Conservation (phyloP, 2,797 vertebrate genomes). For the Poecilia wingei region DNA sequence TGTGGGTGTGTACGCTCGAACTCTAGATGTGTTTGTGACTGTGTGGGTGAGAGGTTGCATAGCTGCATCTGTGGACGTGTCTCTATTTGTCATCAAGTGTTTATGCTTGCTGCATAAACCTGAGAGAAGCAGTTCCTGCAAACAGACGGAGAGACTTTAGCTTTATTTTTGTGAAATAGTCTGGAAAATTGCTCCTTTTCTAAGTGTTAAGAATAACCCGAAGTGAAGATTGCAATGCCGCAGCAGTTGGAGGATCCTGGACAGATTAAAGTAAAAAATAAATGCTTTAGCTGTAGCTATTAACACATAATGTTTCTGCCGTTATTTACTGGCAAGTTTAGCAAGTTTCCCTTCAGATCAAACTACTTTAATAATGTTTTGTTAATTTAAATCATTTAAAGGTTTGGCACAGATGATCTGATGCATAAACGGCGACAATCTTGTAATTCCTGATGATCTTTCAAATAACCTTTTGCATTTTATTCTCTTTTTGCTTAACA, state of each 20-base stretch:
- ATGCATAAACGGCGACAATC: neutral
- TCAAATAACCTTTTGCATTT: neutral
- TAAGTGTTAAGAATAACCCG: neutral
- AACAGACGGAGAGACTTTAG: neutral
- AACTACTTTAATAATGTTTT: neutral
- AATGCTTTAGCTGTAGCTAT: neutral
- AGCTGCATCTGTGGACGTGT: conserved; percentile 45
- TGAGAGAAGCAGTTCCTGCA: neutral
- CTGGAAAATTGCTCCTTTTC: neutral
- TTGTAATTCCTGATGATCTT: neutral
- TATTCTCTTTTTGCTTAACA: neutral
- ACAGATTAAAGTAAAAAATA: neutral
- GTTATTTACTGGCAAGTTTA: neutral
- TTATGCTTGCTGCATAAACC: conserved; percentile 23
- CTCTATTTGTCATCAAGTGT: conserved; percentile 37
- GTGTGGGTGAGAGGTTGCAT: conserved; percentile 60
- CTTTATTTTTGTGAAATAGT: neutral
- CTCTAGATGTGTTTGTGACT: conserved; percentile 49
- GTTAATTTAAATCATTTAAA: neutral
- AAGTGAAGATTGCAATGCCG: neutral
- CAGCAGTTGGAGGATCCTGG: neutral
- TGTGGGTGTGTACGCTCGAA: conserved; percentile 45
- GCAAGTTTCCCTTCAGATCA: no score
- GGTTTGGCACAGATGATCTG: neutral
- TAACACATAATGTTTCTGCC: neutral